Base-by-base conservation (phyloP, 2,113 vertebrate species). In the Heterotis niloticus region DNA sequence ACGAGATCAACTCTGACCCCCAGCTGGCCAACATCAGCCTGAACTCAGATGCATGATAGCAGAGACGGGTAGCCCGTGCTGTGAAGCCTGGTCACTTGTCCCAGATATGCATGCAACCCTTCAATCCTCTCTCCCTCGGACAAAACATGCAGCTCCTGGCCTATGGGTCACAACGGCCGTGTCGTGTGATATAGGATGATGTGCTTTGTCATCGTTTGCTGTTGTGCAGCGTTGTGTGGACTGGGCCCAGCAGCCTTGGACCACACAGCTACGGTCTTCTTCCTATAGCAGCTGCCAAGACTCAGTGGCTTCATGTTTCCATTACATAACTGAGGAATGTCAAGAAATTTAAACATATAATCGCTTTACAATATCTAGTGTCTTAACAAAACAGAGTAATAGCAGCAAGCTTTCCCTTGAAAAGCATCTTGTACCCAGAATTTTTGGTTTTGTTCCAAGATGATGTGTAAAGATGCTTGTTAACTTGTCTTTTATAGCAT, bases 1-100 rank as follows among this genome's bases (percentile, higher is more conserved):
- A 99, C 0, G 98, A 99, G 91, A 96, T 98, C 82, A 98, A 96
- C 75, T 93, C 96, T 5, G 97, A 98, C 88, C 95, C 97, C 24
- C 92, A 96, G 75, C 84, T 99, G 83, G 96, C 96, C 87, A 96
- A 96, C 90, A 93, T 98, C 84, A 96, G 95, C 88, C 95, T 96
- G 84, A 99, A 98, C 85, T 98, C 96, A 0, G 97, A 99, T 59
- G 95, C 96, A 85, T 98, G 90, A 95, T 87, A 78, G 0, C 62
- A 13, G 23, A 51, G 68, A 74, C 71, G 64, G 34, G 71, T 28
- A 57, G 68, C 64, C 69, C 65, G 59, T 65, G 59, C 75, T 14
- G 28, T 26, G 68, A 18, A 10, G 74, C 28, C 75, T 73, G 77
- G 57, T 59, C 68, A 82, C 73, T 80, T 66, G 84, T 82, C 87